A percentile compares a stretch with the other conserved stretches of the same genome.
phyloP scores from a whole-genome alignment of 2,113 vertebrate genomes.

The Bubalus kerabau region DNA sequence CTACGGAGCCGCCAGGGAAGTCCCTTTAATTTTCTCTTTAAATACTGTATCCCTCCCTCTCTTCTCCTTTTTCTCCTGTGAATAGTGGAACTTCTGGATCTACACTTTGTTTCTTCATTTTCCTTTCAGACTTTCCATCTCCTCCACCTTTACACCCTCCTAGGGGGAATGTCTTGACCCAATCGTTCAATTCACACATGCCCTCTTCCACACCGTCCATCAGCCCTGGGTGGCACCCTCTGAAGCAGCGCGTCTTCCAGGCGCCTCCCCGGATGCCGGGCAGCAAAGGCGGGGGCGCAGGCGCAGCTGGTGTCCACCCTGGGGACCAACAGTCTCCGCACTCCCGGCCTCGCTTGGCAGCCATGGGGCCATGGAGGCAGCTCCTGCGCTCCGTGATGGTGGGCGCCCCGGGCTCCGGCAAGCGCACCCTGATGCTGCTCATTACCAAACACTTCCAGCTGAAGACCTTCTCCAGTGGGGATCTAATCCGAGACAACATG shows the following conservation, averaged over 20 bases:
- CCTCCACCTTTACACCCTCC: not conserved
- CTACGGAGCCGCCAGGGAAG: not conserved
- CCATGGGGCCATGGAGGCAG: fast-evolving
- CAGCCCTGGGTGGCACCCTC: fast-evolving
- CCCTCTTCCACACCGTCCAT: not conserved
- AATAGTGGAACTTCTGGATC: not conserved
- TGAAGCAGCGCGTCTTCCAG: fast-evolving
- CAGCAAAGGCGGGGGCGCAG: fast-evolving
- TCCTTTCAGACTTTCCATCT: not conserved
- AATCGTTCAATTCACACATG: not conserved
- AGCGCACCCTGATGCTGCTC: constrained; percentile 81
- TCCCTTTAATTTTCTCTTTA: not conserved
- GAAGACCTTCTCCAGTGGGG: constrained; percentile 86
- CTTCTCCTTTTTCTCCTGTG: not conserved
- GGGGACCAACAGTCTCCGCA: fast-evolving
- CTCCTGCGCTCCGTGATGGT: constrained; percentile 84
- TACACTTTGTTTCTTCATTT: not conserved
- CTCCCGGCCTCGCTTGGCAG: fast-evolving
- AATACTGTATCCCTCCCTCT: not conserved
- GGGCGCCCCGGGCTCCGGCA: constrained; percentile 87
- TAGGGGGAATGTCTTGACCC: not conserved
- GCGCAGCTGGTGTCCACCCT: fast-evolving
- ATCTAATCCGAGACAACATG: constrained; percentile 84
- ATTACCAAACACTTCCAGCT: constrained; percentile 83
- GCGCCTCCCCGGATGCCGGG: fast-evolving